Percentiles rank a stretch among this genome's conserved stretches.
Evolutionary conservation across 2,113 vertebrate genomes (phyloP).

Genomic region (Indri indri): DNA sequence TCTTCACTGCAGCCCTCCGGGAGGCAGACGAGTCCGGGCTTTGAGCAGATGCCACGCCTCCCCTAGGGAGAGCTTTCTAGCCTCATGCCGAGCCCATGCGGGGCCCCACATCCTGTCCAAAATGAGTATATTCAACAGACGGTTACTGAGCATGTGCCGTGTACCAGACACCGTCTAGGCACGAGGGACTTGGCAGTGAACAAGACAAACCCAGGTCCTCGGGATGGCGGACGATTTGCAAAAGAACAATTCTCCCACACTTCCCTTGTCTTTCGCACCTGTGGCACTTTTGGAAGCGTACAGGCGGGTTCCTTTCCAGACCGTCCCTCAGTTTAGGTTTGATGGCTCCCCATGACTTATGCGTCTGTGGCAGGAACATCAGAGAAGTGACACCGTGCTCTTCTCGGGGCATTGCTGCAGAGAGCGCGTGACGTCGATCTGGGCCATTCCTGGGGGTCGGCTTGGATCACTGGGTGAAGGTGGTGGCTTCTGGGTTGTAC

Average conservation of each 20-base stretch:
- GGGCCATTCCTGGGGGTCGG: background rate
- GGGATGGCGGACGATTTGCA: background rate
- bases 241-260: too few species aligned
- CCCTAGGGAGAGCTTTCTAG: background rate
- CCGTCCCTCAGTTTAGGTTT: too few species aligned
- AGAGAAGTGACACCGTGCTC: too few species aligned
- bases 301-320: background rate
- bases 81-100: background rate
- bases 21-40: background rate
- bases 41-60: background rate
- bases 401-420: background rate
- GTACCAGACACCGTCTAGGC: accelerated
- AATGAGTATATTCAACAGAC: background rate
- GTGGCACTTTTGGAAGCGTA: background rate
- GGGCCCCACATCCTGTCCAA: background rate
- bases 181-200: background rate
- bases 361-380: background rate
- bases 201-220: accelerated
- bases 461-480: background rate
- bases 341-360: accelerated
- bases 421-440: too few species aligned
- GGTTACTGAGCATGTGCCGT: accelerated
- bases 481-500: background rate
- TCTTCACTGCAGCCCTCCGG: background rate
- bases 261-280: background rate